phyloP scores from a whole-genome alignment of 1,140 invertebrate genomes.

The Orussus abietinus region DNA sequence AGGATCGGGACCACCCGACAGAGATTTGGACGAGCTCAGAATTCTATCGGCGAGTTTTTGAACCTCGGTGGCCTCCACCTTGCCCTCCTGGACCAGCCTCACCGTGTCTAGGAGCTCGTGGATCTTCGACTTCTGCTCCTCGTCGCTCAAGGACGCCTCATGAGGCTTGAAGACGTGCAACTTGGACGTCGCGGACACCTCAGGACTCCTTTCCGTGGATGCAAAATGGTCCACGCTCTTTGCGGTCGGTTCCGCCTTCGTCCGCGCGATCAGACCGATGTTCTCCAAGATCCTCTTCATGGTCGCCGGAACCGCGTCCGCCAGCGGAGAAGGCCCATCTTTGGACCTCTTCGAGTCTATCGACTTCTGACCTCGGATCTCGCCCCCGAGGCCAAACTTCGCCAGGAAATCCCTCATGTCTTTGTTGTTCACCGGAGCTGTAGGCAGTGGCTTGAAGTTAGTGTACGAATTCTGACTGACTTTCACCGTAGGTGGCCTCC shows the following conservation, averaged over 20 bases:
- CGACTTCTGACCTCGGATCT: constrained; percentile 37
- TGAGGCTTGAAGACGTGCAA: constrained; percentile 53
- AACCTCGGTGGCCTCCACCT: constrained; percentile 32
- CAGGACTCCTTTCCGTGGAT: constrained; percentile 4
- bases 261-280: constrained; percentile 46
- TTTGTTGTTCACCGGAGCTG: constrained; percentile 41
- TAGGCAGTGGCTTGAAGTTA: constrained; percentile 59
- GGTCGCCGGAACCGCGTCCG: constrained; percentile 51
- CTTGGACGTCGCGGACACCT: constrained; percentile 17
- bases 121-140: constrained; percentile 45
- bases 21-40: constrained; percentile 36
- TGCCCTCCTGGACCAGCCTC: constrained; percentile 50
- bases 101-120: constrained; percentile 50
- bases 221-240: constrained; percentile 5
- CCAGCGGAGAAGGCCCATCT: constrained; percentile 27
- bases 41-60: constrained; percentile 41
- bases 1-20: constrained; percentile 47
- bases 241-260: constrained; percentile 9
- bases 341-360: constrained; percentile 27
- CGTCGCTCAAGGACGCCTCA: constrained; percentile 32
- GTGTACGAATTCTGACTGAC: constrained; percentile 51
- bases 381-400: constrained; percentile 53
- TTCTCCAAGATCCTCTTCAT: constrained; percentile 55
- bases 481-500: constrained; percentile 14
- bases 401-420: constrained; percentile 59